These are phyloP conservation scores for Pterophyllum scalare DNA, from an alignment of 2,113 vertebrate species.

Conservation along the genomic window DNA sequence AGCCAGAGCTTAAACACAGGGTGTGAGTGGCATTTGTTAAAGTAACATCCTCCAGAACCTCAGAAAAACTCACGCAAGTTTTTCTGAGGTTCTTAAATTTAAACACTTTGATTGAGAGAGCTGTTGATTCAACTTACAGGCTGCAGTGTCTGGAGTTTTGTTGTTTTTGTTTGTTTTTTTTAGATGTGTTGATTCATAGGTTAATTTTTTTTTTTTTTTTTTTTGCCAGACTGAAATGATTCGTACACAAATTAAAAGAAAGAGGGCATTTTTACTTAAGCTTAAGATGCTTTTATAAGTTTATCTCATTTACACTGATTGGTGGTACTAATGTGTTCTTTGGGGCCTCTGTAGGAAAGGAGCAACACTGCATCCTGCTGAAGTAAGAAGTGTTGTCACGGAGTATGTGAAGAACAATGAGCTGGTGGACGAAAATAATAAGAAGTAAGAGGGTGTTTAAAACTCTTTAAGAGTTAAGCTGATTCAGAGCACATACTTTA, in stretches of 20 bases:
- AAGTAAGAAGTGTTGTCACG: conserved; percentile 87
- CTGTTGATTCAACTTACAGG: neutral
- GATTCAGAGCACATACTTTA: neutral
- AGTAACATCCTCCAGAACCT: neutral
- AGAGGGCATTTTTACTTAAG: neutral
- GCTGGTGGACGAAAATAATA: conserved; percentile 89
- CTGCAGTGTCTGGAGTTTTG: neutral
- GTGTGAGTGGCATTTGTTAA: neutral
- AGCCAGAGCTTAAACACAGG: neutral
- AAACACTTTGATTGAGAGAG: neutral
- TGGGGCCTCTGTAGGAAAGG: conserved; percentile 85
- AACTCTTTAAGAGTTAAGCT: neutral
- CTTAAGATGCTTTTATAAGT: neutral
- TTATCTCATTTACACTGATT: neutral
- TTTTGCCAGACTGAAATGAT: too few species aligned
- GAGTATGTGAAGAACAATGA: conserved; percentile 91
- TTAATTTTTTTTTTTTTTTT: neutral
- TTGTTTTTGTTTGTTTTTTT: neutral
- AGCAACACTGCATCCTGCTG: conserved; percentile 82
- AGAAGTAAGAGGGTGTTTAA: conserved; percentile 84
- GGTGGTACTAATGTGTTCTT: neutral
- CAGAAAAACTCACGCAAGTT: neutral
- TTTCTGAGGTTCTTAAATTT: neutral
- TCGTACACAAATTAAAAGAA: neutral
- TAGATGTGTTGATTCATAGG: neutral